Evolutionary conservation across 2,797 vertebrate species (phyloP), one percentile per base, ranked within the genome.

Genomic region (Leptoclinus maculatus): DNA sequence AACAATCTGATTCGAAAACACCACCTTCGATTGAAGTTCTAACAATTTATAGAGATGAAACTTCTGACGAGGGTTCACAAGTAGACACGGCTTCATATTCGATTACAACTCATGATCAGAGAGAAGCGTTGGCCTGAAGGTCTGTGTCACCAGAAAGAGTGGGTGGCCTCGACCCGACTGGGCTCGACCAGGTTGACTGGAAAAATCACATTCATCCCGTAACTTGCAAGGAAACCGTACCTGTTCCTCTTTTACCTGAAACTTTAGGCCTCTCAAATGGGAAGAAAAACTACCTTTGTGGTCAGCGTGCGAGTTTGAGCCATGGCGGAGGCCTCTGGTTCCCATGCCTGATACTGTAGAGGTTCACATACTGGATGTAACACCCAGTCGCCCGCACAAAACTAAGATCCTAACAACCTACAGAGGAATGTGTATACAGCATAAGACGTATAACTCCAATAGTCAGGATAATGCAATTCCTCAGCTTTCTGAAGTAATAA

Each of bases 221-320:
- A 88, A 91, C 86, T 78, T 63, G 49, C 12, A 69, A 57, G 47
- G 58, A 83, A 84, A 79, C 49, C 0, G 13, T 76, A 72, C 79
- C 85, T 89, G 87, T 91, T 92, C 89, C 90, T 86, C 87, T 89
- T 89, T 89, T 12, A 90, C 43, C 56, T 86, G 93, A 94, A 94
- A 93, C 87, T 82, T 47, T 67, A 4, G 69, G 74, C 59, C 74
- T 77, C 47, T 51, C 29, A 84, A 91, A 83, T 83, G 71, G 89
- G 94, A 94, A 94, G 88, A 36, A 93, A 93, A 94, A 94, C 93
- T 88, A 86, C 73, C 79, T 88, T 57, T 77, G 83, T 69, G 91
- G 91, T 88, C 53, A 25, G 14, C 7, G 16, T 82, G 16, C 63
- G 36, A 29, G 70, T 67, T 67, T 78, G 12, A 67, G 58, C 58